phyloP scores from a whole-genome alignment of 2,113 vertebrate species.

The Benitochromis conjunctus region DNA sequence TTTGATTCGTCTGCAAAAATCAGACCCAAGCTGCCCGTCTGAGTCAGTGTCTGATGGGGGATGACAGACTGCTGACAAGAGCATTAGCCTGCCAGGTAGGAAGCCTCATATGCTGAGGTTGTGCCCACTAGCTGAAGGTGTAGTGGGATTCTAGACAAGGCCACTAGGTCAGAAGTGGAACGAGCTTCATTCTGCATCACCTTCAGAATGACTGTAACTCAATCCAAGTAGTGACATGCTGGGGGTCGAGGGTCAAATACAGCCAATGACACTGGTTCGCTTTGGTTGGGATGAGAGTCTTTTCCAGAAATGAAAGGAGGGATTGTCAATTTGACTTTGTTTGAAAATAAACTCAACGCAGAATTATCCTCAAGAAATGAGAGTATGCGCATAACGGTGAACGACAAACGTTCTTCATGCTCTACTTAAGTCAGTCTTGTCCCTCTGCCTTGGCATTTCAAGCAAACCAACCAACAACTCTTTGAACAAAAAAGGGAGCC shows the following conservation, averaged over 20 bases:
- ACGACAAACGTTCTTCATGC: not conserved
- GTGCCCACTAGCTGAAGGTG: constrained; percentile 19
- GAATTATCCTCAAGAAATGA: not conserved
- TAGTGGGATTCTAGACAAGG: constrained; percentile 21
- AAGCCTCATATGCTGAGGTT: constrained; percentile 33
- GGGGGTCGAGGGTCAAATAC: not conserved
- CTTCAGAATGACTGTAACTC: not conserved
- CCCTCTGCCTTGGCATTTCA: constrained; percentile 5
- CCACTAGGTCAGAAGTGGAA: constrained; percentile 44
- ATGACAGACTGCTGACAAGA: constrained; percentile 63
- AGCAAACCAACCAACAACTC: constrained; percentile 42
- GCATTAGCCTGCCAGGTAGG: constrained; percentile 48
- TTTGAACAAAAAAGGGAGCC: constrained; percentile 24
- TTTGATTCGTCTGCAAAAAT: constrained; percentile 1
- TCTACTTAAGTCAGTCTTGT: constrained; percentile 10
- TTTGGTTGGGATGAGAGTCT: constrained; percentile 1
- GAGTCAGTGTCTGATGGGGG: constrained; percentile 37
- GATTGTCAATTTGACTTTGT: not conserved
- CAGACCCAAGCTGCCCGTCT: constrained; percentile 14
- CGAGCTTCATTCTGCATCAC: not conserved
- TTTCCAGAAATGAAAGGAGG: not conserved
- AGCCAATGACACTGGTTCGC: not conserved
- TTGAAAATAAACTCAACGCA: not conserved
- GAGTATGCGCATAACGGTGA: not conserved
- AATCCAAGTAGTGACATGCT: not conserved